These are phyloP conservation scores for Eonycteris spelaea DNA, from an alignment of 2,113 vertebrate species.

Conservation along the genomic window DNA sequence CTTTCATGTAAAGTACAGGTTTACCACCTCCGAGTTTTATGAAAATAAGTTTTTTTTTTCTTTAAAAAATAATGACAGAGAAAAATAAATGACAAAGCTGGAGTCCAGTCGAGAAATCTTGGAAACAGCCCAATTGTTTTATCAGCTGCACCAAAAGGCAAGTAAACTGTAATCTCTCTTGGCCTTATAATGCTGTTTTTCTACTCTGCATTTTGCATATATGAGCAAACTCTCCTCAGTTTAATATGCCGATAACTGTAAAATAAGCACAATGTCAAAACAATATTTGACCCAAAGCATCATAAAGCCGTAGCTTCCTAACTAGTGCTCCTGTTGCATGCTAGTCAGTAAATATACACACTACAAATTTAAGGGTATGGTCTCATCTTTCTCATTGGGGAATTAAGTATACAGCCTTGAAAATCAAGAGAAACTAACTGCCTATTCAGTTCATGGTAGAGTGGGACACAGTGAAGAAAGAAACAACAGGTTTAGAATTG, in stretches of 20 bases:
- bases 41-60: conserved; percentile 52
- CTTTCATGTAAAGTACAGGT: conserved; percentile 61
- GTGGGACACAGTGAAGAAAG: background rate
- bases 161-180: conserved; percentile 64
- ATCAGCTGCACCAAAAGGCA: conserved; percentile 74
- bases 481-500: background rate
- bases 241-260: conserved; percentile 64
- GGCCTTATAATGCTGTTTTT: conserved; percentile 63
- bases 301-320: background rate
- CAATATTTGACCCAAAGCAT: conserved; percentile 61
- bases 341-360: background rate
- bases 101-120: conserved; percentile 70
- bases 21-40: conserved; percentile 72
- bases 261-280: conserved; percentile 71
- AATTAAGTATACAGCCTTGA: background rate
- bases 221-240: conserved; percentile 50
- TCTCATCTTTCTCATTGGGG: conserved; percentile 50
- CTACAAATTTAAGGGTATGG: background rate
- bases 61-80: conserved; percentile 66
- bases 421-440: conserved; percentile 29
- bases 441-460: background rate
- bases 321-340: background rate
- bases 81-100: conserved; percentile 74
- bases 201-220: conserved; percentile 28
- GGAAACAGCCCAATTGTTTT: conserved; percentile 73